These are phyloP conservation scores for Phragmatobia fuliginosa DNA, from an alignment of 2,888 invertebrate genomes.

Conservation along the genomic window DNA sequence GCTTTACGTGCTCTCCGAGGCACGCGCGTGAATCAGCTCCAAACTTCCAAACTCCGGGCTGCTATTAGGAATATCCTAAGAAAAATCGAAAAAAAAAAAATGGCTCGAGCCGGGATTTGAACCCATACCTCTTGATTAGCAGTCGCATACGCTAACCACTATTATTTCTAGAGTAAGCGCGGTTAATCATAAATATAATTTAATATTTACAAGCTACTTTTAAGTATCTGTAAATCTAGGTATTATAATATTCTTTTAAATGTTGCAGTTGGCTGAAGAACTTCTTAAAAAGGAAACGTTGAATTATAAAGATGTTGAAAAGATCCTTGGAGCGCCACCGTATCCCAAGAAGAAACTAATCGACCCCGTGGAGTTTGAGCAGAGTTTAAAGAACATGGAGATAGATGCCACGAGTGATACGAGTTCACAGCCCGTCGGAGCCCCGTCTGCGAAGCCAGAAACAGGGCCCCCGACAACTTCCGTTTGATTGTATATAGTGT, in stretches of 20 bases:
- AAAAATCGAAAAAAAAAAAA: too few relatives aligned
- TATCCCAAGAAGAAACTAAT: constrained; percentile 90
- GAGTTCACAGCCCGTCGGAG: constrained; percentile 47
- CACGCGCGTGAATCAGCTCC: too few relatives aligned
- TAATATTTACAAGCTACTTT: background rate
- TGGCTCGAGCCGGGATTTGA: too few relatives aligned
- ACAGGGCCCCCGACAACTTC: constrained; percentile 15
- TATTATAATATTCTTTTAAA: background rate
- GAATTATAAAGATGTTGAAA: constrained; percentile 95
- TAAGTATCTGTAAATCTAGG: background rate
- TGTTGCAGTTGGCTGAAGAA: constrained; percentile 93
- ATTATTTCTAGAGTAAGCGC: too few relatives aligned
- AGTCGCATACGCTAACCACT: too few relatives aligned
- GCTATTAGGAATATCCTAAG: too few relatives aligned
- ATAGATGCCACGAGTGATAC: constrained; percentile 53
- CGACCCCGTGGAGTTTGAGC: constrained; percentile 93
- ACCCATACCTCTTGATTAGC: too few relatives aligned
- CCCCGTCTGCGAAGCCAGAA: constrained; percentile 68
- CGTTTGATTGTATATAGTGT: constrained; percentile 43
- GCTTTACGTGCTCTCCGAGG: too few relatives aligned
- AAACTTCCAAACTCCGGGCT: too few relatives aligned
- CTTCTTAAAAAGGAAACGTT: constrained; percentile 96
- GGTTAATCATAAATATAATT: too few relatives aligned
- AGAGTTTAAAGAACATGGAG: constrained; percentile 78
- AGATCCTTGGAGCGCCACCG: constrained; percentile 96